phyloP scores from a whole-genome alignment of 2,797 vertebrate genomes.

The Enteromius afrohamiltoni region DNA sequence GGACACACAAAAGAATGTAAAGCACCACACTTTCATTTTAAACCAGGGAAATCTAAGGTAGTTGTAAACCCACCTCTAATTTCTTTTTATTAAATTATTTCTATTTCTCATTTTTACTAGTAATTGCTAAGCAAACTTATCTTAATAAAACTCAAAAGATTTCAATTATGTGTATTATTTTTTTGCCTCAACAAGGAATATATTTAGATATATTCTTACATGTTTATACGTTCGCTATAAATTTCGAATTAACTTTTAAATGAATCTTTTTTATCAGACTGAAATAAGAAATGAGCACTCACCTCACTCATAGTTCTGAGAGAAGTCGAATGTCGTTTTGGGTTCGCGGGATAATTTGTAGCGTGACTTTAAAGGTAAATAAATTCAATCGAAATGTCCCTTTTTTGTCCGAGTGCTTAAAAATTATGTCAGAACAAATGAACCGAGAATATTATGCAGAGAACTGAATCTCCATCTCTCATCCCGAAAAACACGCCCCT shows the following conservation, averaged over 20 bases:
- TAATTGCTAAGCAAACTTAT: neutral
- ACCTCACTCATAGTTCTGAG: slow-evolving; percentile 52
- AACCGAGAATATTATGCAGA: slow-evolving; percentile 19
- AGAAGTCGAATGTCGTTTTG: neutral
- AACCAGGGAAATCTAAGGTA: neutral
- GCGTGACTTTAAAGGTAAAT: neutral
- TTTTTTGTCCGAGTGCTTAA: slow-evolving; percentile 7
- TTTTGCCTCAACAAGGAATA: neutral
- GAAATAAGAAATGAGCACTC: slow-evolving; percentile 15
- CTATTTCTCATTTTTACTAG: neutral
- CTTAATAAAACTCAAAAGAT: neutral
- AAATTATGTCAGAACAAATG: slow-evolving; percentile 29
- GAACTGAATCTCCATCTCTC: slow-evolving; percentile 29
- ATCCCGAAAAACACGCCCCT: slow-evolving; percentile 35
- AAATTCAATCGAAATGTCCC: neutral
- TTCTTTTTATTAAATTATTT: neutral
- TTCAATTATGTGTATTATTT: neutral
- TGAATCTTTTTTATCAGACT: neutral
- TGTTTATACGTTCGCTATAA: neutral
- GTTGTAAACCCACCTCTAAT: neutral
- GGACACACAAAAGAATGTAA: neutral
- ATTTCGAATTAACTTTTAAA: neutral
- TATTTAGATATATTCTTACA: neutral
- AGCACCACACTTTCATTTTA: slow-evolving; percentile 23
- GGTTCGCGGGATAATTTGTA: neutral